Conservation (phyloP, 1,140 invertebrate genomes). For the Drosophila rufa region DNA sequence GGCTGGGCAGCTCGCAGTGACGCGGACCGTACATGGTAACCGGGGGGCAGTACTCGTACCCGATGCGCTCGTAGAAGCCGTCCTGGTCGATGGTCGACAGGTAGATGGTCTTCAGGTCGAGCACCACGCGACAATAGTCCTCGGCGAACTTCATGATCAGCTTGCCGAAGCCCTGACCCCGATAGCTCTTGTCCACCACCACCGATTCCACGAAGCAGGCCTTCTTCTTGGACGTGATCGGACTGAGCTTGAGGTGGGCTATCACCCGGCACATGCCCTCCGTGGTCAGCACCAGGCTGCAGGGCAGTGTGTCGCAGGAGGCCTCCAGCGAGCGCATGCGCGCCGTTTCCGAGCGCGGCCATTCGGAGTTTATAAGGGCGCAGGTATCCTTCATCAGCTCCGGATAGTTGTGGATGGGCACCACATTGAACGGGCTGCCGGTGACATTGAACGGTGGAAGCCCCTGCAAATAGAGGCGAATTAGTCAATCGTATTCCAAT, state of each 20-base stretch:
- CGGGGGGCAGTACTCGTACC: slow-evolving; percentile 89
- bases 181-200: slow-evolving; percentile 88
- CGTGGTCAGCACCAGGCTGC: slow-evolving; percentile 89
- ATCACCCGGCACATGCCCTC: slow-evolving; percentile 87
- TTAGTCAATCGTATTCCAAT: slow-evolving; percentile 8
- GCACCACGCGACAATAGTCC: slow-evolving; percentile 88
- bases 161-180: slow-evolving; percentile 91
- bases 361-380: slow-evolving; percentile 91
- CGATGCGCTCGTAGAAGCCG: slow-evolving; percentile 91
- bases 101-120: slow-evolving; percentile 88
- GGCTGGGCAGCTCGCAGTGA: slow-evolving; percentile 81
- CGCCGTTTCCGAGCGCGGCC: slow-evolving; percentile 91
- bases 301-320: slow-evolving; percentile 90
- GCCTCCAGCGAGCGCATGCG: slow-evolving; percentile 89
- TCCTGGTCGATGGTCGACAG: slow-evolving; percentile 92
- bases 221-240: slow-evolving; percentile 88
- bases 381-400: slow-evolving; percentile 89
- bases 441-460: slow-evolving; percentile 84
- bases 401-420: slow-evolving; percentile 89
- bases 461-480: slow-evolving; percentile 63
- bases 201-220: slow-evolving; percentile 92
- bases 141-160: slow-evolving; percentile 89
- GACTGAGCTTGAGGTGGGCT: slow-evolving; percentile 91
- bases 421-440: slow-evolving; percentile 86
- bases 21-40: slow-evolving; percentile 88